Evolutionary conservation across 2,888 invertebrate species (phyloP).

Genomic region (Agrochola circellaris): DNA sequence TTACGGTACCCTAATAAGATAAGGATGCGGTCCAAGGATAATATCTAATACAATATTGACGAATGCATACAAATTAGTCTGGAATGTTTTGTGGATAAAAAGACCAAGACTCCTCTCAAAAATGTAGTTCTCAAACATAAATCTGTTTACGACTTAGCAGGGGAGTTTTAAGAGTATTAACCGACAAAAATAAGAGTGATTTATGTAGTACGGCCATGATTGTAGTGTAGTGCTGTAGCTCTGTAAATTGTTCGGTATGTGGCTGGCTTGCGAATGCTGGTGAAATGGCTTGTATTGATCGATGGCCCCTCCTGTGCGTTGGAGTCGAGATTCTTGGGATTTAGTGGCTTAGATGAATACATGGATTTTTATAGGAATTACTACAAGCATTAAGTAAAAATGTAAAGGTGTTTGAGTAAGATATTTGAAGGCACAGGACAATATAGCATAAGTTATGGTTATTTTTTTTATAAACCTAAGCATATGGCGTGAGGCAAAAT

Average conservation of each 20-base stretch:
- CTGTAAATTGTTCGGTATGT: constrained; percentile 50
- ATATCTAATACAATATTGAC: background rate
- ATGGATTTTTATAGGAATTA: constrained; percentile 26
- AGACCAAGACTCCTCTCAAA: background rate
- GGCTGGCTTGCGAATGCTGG: constrained; percentile 47
- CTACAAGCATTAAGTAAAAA: background rate
- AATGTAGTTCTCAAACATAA: constrained; percentile 20
- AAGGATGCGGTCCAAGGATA: background rate
- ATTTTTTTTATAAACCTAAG: background rate
- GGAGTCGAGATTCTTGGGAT: constrained; percentile 41
- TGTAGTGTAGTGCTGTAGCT: constrained; percentile 51
- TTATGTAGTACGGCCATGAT: constrained; percentile 52
- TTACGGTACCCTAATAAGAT: background rate
- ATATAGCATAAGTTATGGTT: background rate
- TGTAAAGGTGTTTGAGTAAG: background rate
- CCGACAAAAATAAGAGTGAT: constrained; percentile 60
- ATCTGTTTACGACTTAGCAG: constrained; percentile 29
- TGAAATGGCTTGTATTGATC: constrained; percentile 65
- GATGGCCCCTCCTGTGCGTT: constrained; percentile 52
- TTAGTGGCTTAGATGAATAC: constrained; percentile 42
- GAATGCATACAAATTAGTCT: constrained; percentile 20
- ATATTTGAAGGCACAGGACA: background rate
- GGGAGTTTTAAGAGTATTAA: constrained; percentile 49
- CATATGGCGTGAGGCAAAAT: background rate
- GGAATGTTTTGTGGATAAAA: background rate